Evolutionary conservation across 2,888 invertebrate species (phyloP).

Genomic region (Lycia hirtaria): DNA sequence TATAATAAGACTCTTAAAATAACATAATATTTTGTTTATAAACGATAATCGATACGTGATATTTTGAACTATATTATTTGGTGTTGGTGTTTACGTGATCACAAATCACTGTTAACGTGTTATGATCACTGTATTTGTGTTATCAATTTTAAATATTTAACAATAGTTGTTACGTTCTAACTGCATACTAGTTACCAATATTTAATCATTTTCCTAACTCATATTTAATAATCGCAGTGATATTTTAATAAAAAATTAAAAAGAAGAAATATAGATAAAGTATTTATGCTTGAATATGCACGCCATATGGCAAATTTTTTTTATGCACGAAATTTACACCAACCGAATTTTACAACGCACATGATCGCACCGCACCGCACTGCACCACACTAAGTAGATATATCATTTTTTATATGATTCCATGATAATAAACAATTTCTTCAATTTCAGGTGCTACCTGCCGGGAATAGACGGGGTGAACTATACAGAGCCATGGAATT

Average conservation of each 20-base stretch:
- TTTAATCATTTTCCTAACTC: neutral
- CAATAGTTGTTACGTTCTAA: neutral
- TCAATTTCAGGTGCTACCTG: constrained; percentile 84
- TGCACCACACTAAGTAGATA: constrained; percentile 39
- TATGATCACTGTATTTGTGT: neutral
- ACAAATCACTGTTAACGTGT: neutral
- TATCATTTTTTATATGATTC: neutral
- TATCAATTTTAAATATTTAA: neutral
- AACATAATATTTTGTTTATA: too few species aligned
- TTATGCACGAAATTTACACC: constrained; percentile 16
- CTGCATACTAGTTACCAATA: neutral
- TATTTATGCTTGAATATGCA: constrained; percentile 17
- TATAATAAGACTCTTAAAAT: too few species aligned
- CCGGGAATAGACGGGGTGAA: constrained; percentile 83
- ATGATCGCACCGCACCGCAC: constrained; percentile 25
- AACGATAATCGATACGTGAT: too few species aligned
- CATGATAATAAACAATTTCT: constrained; percentile 26
- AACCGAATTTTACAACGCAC: constrained; percentile 27
- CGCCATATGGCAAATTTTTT: neutral
- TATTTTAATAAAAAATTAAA: too few species aligned
- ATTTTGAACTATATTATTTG: neutral
- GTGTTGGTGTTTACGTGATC: neutral
- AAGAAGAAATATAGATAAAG: too few species aligned
- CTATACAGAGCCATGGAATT: constrained; percentile 83
- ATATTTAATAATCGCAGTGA: too few species aligned